Percentiles rank a stretch among this genome's conserved stretches.
Evolutionary conservation across 2,888 invertebrate genomes (phyloP).

Genomic region (Shargacucullia verbasci): DNA sequence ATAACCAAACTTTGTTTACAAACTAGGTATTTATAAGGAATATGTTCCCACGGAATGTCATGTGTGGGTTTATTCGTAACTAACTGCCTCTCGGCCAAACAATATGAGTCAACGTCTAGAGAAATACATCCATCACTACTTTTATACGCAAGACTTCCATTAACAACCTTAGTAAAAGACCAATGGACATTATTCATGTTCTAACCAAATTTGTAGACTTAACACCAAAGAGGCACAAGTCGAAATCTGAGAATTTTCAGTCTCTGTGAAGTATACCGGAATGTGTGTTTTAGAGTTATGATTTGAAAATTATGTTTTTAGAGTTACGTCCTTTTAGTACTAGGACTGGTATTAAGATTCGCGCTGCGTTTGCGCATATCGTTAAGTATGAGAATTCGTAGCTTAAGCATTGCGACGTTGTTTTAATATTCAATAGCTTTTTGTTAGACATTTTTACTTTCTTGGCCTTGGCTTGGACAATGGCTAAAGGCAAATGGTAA

Average conservation of each 20-base stretch:
- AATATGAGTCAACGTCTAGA: too few species aligned
- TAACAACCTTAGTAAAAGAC: too few species aligned
- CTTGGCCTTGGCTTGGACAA: neutral
- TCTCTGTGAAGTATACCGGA: neutral
- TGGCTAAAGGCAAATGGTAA: too few species aligned
- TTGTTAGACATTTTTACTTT: slow-evolving; percentile 15
- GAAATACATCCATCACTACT: neutral
- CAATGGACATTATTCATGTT: neutral
- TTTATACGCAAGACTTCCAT: too few species aligned
- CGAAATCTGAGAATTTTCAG: neutral
- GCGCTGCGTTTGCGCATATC: slow-evolving; percentile 13
- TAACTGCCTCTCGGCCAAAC: too few species aligned
- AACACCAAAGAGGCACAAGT: neutral
- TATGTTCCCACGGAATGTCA: too few species aligned
- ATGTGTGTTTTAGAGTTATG: neutral
- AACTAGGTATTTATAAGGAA: too few species aligned
- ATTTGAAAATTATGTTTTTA: neutral
- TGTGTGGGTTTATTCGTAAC: too few species aligned
- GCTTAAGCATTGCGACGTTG: slow-evolving; percentile 19
- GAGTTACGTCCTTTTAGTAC: neutral
- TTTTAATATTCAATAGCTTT: slow-evolving; percentile 31
- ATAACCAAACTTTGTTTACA: too few species aligned
- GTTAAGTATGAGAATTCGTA: slow-evolving; percentile 23
- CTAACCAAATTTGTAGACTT: too few species aligned
- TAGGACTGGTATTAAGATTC: slow-evolving; percentile 16